These are phyloP conservation scores for Sceloporus tristichus DNA, from an alignment of 2,113 vertebrate genomes.

Conservation along the genomic window DNA sequence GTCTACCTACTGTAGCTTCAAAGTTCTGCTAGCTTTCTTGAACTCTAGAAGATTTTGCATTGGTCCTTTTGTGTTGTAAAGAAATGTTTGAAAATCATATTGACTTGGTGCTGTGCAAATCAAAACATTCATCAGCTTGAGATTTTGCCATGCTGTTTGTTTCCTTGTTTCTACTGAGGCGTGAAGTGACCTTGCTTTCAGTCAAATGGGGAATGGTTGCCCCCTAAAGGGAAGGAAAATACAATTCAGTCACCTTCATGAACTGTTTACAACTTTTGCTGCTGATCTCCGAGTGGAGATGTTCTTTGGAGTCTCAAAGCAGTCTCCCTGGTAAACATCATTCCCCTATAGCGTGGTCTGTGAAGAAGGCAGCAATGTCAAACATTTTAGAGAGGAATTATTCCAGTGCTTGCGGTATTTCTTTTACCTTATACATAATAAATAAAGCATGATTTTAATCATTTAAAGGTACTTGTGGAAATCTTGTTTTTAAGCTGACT, in stretches of 20 bases:
- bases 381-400: neutral
- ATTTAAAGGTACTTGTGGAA: slow-evolving; percentile 34
- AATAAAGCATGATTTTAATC: slow-evolving; percentile 48
- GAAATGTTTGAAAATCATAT: neutral
- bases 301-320: slow-evolving; percentile 35
- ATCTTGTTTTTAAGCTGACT: neutral
- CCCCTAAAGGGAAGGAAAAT: slow-evolving; percentile 71
- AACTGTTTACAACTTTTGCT: slow-evolving; percentile 28
- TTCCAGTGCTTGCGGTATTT: slow-evolving; percentile 40
- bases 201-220: slow-evolving; percentile 66
- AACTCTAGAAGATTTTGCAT: neutral
- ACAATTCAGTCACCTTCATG: slow-evolving; percentile 39
- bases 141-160: slow-evolving; percentile 34
- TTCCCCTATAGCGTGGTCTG: neutral
- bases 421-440: slow-evolving; percentile 38
- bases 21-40: slow-evolving; percentile 25
- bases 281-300: slow-evolving; percentile 43
- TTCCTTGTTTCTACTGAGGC: slow-evolving; percentile 6
- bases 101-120: slow-evolving; percentile 47
- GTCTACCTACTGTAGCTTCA: slow-evolving; percentile 28
- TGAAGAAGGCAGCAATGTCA: neutral
- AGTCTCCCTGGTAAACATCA: neutral
- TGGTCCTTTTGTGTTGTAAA: slow-evolving; percentile 24
- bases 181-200: neutral
- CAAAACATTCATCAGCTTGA: slow-evolving; percentile 46